Conservation (phyloP, 2,888 invertebrate genomes). For the Aphidius colemani region DNA sequence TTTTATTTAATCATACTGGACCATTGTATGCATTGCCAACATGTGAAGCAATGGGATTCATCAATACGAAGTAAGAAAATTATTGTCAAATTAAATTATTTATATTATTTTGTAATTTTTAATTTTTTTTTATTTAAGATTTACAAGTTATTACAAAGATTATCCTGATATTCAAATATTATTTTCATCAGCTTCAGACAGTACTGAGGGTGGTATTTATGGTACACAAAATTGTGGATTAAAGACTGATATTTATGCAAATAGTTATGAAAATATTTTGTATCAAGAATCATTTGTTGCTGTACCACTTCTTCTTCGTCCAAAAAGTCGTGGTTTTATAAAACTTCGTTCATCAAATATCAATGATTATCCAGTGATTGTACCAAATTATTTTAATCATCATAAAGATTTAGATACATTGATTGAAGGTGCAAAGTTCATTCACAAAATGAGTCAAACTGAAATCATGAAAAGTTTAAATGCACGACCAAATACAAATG, state of each 20-base stretch:
- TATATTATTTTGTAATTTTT: neutral
- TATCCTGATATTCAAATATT: conserved; percentile 90
- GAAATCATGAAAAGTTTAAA: conserved; percentile 76
- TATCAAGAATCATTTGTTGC: conserved; percentile 83
- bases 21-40: conserved; percentile 86
- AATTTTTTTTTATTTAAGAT: neutral
- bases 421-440: conserved; percentile 85
- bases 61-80: conserved; percentile 79
- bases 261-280: conserved; percentile 75
- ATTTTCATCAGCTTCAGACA: conserved; percentile 84
- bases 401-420: conserved; percentile 79
- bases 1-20: conserved; percentile 58
- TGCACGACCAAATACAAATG: conserved; percentile 70
- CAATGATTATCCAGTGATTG: conserved; percentile 84
- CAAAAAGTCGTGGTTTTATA: conserved; percentile 81
- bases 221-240: conserved; percentile 80
- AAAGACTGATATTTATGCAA: conserved; percentile 73
- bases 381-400: conserved; percentile 88
- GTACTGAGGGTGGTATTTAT: conserved; percentile 83
- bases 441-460: conserved; percentile 78
- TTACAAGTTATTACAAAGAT: conserved; percentile 72
- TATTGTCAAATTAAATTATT: conserved; percentile 37
- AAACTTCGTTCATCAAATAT: conserved; percentile 83
- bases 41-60: conserved; percentile 85
- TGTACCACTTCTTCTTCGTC: conserved; percentile 82